Percentiles rank a stretch among this genome's conserved stretches.
phyloP scores from a whole-genome alignment of 2,888 invertebrate species.

The Tenthredo mesomela region DNA sequence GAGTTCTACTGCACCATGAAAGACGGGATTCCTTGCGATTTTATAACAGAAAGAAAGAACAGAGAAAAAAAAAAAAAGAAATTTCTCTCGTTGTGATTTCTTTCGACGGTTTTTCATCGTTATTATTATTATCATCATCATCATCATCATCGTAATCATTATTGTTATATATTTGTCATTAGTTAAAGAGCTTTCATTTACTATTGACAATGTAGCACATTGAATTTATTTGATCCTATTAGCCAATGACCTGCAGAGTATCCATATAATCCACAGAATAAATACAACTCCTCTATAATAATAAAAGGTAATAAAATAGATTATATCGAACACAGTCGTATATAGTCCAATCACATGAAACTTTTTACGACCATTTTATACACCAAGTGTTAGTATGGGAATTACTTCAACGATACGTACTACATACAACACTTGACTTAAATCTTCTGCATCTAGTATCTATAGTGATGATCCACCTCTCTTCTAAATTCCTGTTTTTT shows the following conservation, averaged over 20 bases:
- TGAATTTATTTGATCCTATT: conserved; percentile 23
- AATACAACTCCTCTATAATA: conserved; percentile 3
- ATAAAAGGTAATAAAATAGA: conserved; percentile 44
- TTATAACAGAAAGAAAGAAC: neutral
- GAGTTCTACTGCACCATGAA: neutral
- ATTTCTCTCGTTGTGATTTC: neutral
- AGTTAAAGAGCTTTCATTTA: neutral
- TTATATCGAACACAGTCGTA: conserved; percentile 13
- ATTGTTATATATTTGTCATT: neutral
- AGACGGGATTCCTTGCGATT: neutral
- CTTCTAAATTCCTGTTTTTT: neutral
- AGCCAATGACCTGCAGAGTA: neutral
- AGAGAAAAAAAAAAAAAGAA: neutral
- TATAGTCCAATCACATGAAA: conserved; percentile 4
- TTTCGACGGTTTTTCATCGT: neutral
- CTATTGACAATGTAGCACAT: neutral
- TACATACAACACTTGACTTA: neutral
- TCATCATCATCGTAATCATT: neutral
- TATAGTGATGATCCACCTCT: too few species aligned
- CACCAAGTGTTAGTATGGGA: neutral
- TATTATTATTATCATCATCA: neutral
- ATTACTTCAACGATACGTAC: neutral
- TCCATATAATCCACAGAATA: conserved; percentile 30
- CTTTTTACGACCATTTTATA: conserved; percentile 47
- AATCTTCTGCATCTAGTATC: neutral